These are phyloP conservation scores for Psittacus erithacus DNA, from an alignment of 2,113 vertebrate genomes.

Conservation along the genomic window DNA sequence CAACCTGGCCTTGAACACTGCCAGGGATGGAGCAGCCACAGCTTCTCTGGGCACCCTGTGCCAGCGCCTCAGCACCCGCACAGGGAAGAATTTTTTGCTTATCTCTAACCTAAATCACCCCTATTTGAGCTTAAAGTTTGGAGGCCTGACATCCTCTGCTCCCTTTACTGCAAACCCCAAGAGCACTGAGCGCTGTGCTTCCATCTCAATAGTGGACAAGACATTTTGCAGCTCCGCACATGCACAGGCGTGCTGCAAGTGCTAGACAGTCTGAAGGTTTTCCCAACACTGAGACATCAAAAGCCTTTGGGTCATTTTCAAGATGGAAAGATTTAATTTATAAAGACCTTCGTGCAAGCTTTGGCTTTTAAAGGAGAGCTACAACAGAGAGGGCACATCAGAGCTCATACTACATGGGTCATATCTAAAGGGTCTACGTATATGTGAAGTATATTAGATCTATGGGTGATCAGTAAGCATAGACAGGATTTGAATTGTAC, in stretches of 20 bases:
- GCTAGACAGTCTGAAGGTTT: not conserved
- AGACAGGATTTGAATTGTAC: not conserved
- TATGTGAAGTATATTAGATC: fast-evolving
- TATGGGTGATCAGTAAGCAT: fast-evolving
- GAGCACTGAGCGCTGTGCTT: not conserved
- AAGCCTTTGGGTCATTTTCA: not conserved
- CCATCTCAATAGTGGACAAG: fast-evolving
- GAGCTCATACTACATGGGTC: fast-evolving
- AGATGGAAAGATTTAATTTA: not conserved
- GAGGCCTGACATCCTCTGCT: not conserved
- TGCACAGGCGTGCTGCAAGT: not conserved
- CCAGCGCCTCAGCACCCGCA: not conserved
- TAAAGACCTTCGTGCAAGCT: not conserved
- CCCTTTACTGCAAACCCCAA: not conserved
- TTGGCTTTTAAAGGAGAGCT: not conserved
- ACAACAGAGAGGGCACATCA: fast-evolving
- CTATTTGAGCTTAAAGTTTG: not conserved
- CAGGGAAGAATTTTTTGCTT: not conserved
- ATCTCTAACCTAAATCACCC: not conserved
- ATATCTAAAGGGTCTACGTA: not conserved
- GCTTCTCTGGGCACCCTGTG: not conserved
- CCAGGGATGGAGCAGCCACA: not conserved
- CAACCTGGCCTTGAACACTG: not conserved
- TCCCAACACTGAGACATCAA: not conserved
- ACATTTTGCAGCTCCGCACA: not conserved